Conservation (phyloP, 2,888 invertebrate species). For the Criorhina ranunculi region DNA sequence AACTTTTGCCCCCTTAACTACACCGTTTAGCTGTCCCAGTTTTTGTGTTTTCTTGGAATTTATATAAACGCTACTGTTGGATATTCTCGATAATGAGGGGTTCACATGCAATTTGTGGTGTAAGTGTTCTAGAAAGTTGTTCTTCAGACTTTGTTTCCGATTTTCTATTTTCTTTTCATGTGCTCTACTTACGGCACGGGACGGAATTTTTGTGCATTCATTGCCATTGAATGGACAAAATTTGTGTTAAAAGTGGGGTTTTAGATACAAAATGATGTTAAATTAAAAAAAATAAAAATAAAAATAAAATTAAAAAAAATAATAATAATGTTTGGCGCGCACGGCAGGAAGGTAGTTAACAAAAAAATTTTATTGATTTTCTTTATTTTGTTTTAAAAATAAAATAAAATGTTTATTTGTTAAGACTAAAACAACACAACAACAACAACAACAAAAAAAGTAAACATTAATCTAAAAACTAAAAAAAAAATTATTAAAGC, state of each 20-base stretch:
- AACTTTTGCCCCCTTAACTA: conserved; percentile 9
- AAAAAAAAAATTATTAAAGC: conserved; percentile 54
- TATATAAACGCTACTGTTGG: conserved; percentile 34
- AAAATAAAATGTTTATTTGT: conserved; percentile 68
- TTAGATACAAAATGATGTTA: conserved; percentile 76
- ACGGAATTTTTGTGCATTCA: conserved; percentile 42
- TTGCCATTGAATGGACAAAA: conserved; percentile 31
- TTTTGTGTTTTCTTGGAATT: neutral
- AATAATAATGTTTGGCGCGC: conserved; percentile 80
- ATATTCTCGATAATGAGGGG: conserved; percentile 41
- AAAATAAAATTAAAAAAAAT: conserved; percentile 78
- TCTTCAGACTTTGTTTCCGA: conserved; percentile 15
- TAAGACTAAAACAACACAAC: conserved; percentile 44
- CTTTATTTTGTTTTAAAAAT: conserved; percentile 72
- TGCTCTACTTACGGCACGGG: conserved; percentile 31
- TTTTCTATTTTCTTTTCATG: conserved; percentile 16
- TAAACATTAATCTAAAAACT: conserved; percentile 51
- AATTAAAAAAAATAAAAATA: conserved; percentile 11
- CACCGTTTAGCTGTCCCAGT: conserved; percentile 27
- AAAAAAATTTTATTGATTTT: conserved; percentile 63
- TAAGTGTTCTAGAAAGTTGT: conserved; percentile 48
- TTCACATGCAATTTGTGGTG: conserved; percentile 58
- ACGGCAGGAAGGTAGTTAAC: conserved; percentile 83
- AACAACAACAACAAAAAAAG: conserved; percentile 23
- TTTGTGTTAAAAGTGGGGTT: conserved; percentile 55